A percentile compares a stretch with the other conserved stretches of the same genome.
phyloP scores from a whole-genome alignment of 2,113 vertebrate species.

The Deroptyus accipitrinus region DNA sequence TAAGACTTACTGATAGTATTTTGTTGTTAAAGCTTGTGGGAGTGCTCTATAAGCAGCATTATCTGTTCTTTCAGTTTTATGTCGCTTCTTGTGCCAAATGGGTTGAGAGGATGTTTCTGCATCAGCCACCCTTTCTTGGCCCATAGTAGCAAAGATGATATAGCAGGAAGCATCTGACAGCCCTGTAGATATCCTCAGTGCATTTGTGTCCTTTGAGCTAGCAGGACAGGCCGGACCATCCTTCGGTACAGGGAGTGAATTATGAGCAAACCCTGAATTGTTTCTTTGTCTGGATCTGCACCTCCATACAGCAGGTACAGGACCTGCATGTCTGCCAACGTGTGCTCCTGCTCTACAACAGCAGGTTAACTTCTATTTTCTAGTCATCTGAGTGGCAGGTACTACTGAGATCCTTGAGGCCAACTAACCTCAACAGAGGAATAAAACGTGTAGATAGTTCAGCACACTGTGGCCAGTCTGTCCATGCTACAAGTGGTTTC shows the following conservation, averaged over 20 bases:
- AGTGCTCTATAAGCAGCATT: not conserved
- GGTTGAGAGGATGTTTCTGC: not conserved
- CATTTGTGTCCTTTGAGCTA: not conserved
- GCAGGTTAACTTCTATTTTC: not conserved
- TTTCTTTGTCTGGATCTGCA: not conserved
- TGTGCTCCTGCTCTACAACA: not conserved
- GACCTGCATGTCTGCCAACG: not conserved
- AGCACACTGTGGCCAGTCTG: not conserved
- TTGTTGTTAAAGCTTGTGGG: not conserved
- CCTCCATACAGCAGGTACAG: not conserved
- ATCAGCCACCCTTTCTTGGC: not conserved
- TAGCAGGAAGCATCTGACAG: not conserved
- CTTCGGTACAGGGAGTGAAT: not conserved
- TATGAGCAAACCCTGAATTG: not conserved
- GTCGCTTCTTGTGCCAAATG: not conserved
- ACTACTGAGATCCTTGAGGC: not conserved
- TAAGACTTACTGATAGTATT: not conserved
- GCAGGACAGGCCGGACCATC: not conserved
- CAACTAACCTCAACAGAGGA: not conserved
- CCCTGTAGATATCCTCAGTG: not conserved
- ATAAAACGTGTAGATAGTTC: not conserved
- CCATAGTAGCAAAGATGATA: not conserved
- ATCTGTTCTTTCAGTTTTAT: not conserved
- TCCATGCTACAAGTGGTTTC: not conserved
- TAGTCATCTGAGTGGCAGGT: not conserved